Percentiles rank a stretch among this genome's conserved stretches.
Evolutionary conservation across 2,888 invertebrate genomes (phyloP).

Genomic region (Melanotus villosus): DNA sequence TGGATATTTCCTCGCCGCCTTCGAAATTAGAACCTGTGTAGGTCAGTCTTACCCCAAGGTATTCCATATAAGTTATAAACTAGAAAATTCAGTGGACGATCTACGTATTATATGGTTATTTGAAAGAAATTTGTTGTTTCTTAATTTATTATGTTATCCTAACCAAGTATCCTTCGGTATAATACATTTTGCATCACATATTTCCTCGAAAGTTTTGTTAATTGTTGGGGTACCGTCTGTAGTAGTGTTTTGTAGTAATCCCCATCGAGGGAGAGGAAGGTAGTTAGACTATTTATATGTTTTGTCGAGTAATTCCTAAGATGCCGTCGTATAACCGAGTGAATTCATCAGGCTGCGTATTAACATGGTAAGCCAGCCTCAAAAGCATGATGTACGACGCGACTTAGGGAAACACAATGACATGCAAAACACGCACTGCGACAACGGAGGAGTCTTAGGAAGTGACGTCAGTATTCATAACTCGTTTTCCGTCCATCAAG

Average conservation of each 20-base stretch:
- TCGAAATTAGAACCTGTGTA: too few species aligned
- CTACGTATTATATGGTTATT: too few species aligned
- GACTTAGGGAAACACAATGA: constrained; percentile 43
- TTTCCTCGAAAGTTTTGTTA: too few species aligned
- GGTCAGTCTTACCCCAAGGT: too few species aligned
- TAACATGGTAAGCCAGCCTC: constrained; percentile 39
- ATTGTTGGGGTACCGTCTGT: neutral
- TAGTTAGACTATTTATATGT: constrained; percentile 17
- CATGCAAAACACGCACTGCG: constrained; percentile 52
- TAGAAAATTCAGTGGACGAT: too few species aligned
- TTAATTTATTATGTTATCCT: too few species aligned
- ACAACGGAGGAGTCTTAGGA: constrained; percentile 43
- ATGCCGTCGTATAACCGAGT: constrained; percentile 21
- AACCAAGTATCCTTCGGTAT: too few species aligned
- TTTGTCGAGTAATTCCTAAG: constrained; percentile 36
- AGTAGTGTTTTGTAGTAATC: neutral
- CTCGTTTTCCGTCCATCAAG: constrained; percentile 55
- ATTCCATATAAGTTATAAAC: too few species aligned
- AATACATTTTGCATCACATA: too few species aligned
- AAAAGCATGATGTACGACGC: constrained; percentile 45
- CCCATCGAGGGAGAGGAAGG: neutral
- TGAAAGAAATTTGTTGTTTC: too few species aligned
- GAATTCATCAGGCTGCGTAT: constrained; percentile 38
- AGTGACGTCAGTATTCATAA: constrained; percentile 54
- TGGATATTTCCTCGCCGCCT: too few species aligned